These are phyloP conservation scores for Philopotamus ludificatus DNA, from an alignment of 1,140 invertebrate genomes.

Conservation along the genomic window DNA sequence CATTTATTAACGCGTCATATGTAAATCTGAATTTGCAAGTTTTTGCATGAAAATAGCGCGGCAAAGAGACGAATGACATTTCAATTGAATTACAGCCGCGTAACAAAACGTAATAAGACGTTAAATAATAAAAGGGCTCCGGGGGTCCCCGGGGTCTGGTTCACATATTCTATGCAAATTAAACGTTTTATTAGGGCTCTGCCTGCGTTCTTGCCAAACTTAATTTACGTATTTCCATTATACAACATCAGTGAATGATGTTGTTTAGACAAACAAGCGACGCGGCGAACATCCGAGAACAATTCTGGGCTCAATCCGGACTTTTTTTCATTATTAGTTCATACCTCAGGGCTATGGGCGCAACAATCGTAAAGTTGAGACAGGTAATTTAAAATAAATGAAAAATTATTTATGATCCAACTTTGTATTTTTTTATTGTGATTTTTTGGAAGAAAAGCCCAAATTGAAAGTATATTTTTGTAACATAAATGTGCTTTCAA, in stretches of 20 bases:
- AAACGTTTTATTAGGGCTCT: slow-evolving; percentile 17
- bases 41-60: neutral
- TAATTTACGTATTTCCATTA: slow-evolving; percentile 22
- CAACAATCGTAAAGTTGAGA: neutral
- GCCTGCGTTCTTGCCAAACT: slow-evolving; percentile 10
- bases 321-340: neutral
- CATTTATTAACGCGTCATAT: neutral
- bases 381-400: neutral
- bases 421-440: too few relatives aligned
- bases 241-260: slow-evolving; percentile 5
- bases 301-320: neutral
- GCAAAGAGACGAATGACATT: neutral
- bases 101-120: neutral
- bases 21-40: slow-evolving; percentile 6
- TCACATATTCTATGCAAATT: slow-evolving; percentile 11
- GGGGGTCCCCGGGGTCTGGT: neutral
- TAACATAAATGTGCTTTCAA: too few relatives aligned
- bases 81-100: neutral
- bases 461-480: too few relatives aligned
- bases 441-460: too few relatives aligned
- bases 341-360: neutral
- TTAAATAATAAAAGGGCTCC: slow-evolving; percentile 12
- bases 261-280: slow-evolving; percentile 12
- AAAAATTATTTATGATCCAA: too few relatives aligned
- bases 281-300: neutral